These are phyloP conservation scores for Cervus canadensis DNA, from an alignment of 2,113 vertebrate genomes.

Conservation along the genomic window DNA sequence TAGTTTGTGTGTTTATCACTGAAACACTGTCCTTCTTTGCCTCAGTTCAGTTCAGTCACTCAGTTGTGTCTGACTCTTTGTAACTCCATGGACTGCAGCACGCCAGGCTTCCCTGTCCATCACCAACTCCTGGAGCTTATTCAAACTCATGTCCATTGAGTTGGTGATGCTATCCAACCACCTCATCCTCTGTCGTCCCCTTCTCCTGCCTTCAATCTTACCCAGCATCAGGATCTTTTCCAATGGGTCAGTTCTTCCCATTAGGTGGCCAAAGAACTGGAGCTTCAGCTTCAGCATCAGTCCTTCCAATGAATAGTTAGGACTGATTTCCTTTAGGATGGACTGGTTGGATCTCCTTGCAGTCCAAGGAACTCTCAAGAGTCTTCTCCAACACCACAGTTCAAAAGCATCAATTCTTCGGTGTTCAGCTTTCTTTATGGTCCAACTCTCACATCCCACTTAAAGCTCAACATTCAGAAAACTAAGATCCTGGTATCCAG, in stretches of 20 bases:
- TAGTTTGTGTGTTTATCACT: neutral
- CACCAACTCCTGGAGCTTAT: neutral
- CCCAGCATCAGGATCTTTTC: neutral
- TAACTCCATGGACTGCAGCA: neutral
- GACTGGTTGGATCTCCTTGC: neutral
- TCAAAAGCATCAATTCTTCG: neutral
- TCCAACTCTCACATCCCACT: neutral
- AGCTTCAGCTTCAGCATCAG: neutral
- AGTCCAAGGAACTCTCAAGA: neutral
- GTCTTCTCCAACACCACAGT: neutral
- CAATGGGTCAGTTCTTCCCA: neutral
- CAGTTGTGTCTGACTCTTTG: rapidly evolving
- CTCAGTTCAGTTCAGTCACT: neutral
- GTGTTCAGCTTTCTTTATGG: neutral
- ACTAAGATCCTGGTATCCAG: no score
- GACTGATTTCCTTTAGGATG: neutral
- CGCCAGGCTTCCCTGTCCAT: neutral
- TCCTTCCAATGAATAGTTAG: neutral
- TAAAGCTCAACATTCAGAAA: no score
- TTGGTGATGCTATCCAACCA: neutral
- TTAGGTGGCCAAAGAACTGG: neutral
- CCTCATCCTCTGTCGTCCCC: neutral
- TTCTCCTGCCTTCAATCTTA: neutral
- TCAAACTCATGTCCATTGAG: neutral
- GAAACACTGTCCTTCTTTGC: neutral